These are phyloP conservation scores for Leptogaster cylindrica DNA, from an alignment of 2,888 invertebrate genomes.

Conservation along the genomic window DNA sequence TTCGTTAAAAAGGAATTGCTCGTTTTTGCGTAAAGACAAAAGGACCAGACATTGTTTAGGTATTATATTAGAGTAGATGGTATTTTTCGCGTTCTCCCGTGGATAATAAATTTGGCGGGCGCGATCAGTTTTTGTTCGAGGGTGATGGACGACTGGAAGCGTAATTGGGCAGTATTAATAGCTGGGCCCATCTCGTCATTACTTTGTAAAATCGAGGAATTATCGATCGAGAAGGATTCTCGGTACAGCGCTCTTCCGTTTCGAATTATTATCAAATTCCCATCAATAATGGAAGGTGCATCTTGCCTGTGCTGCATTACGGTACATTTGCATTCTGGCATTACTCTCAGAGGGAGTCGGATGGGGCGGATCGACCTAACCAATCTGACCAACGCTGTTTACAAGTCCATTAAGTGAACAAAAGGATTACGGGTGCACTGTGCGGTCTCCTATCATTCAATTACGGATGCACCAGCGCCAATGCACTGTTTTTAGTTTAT, in stretches of 20 bases:
- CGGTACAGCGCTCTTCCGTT: constrained; percentile 6
- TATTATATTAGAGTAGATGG: too few species aligned
- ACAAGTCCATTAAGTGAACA: constrained; percentile 52
- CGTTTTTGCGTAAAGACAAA: too few species aligned
- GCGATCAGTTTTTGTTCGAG: too few species aligned
- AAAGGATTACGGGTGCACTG: constrained; percentile 50
- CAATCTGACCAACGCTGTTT: constrained; percentile 50
- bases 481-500: constrained; percentile 24
- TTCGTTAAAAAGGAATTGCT: too few species aligned
- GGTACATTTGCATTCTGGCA: not conserved
- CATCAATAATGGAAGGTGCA: constrained; percentile 33
- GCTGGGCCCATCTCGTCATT: too few species aligned
- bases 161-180: too few species aligned
- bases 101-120: too few species aligned
- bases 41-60: too few species aligned
- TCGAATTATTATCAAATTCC: constrained; percentile 35
- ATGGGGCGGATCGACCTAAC: constrained; percentile 17
- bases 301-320: constrained; percentile 23
- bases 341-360: not conserved
- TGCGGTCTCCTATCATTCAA: constrained; percentile 49
- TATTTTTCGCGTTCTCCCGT: too few species aligned
- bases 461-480: constrained; percentile 44
- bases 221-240: constrained; percentile 8
- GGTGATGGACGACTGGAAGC: too few species aligned
- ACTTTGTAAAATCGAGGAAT: constrained; percentile 21